phyloP scores from a whole-genome alignment of 2,888 invertebrate genomes.

The Chloroclystis v-ata region DNA sequence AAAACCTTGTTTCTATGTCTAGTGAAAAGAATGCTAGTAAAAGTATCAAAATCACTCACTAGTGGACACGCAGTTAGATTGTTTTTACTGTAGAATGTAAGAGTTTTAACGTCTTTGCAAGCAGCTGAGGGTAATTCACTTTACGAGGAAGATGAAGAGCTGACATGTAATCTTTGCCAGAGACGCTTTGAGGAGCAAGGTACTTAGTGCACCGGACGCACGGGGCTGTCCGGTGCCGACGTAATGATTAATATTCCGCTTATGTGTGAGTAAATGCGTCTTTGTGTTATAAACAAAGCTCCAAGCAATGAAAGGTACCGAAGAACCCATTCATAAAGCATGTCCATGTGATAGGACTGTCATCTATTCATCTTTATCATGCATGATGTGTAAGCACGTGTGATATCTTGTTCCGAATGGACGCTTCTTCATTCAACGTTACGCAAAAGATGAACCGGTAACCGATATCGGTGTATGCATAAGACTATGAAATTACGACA shows the following conservation, averaged over 20 bases:
- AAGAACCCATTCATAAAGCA: conserved; percentile 38
- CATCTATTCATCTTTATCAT: conserved; percentile 49
- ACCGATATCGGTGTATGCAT: too few species aligned
- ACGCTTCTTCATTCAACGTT: too few species aligned
- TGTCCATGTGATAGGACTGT: conserved; percentile 39
- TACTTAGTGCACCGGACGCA: conserved; percentile 73
- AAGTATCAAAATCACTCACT: conserved; percentile 22
- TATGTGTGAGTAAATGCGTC: conserved; percentile 78
- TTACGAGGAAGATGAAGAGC: conserved; percentile 81
- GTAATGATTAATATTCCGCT: conserved; percentile 66
- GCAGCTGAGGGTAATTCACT: conserved; percentile 81
- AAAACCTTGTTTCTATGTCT: conserved; percentile 19
- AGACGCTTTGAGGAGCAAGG: conserved; percentile 88
- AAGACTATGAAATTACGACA: too few species aligned
- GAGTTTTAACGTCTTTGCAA: conserved; percentile 80
- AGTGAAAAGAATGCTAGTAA: conserved; percentile 24
- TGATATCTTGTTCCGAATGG: conserved; percentile 37
- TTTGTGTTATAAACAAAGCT: conserved; percentile 61
- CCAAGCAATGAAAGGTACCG: conserved; percentile 43
- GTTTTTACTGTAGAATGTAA: conserved; percentile 57
- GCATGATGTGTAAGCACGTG: conserved; percentile 60
- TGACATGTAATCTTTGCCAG: conserved; percentile 86
- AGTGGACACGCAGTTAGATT: conserved; percentile 25
- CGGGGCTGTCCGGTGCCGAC: conserved; percentile 63
- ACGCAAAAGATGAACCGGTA: too few species aligned